These are phyloP conservation scores for Epinephelus cyanopodus DNA, from an alignment of 2,113 vertebrate species.

Conservation along the genomic window DNA sequence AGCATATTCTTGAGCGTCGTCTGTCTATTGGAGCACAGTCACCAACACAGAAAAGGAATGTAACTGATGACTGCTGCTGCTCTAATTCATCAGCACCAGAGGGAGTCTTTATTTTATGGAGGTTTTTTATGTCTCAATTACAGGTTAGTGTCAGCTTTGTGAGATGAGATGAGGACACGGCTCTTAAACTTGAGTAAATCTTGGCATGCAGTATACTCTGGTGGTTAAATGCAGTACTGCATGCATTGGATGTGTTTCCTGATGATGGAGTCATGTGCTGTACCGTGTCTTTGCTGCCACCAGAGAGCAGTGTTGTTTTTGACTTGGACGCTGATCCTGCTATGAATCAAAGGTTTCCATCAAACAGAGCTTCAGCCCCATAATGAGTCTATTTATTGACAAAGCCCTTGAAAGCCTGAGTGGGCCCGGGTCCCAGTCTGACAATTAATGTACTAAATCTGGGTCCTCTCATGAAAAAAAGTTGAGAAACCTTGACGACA, in stretches of 20 bases:
- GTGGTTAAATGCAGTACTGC: slow-evolving; percentile 50
- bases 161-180: slow-evolving; percentile 49
- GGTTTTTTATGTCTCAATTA: slow-evolving; percentile 51
- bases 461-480: not conserved
- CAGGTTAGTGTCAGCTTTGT: slow-evolving; percentile 39
- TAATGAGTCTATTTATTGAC: not conserved
- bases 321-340: not conserved
- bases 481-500: not conserved
- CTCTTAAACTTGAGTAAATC: slow-evolving; percentile 32
- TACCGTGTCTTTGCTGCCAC: slow-evolving; percentile 34
- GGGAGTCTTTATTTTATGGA: slow-evolving; percentile 45
- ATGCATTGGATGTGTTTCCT: not conserved
- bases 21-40: slow-evolving; percentile 7
- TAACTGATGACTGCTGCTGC: slow-evolving; percentile 11
- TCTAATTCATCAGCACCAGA: slow-evolving; percentile 31
- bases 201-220: slow-evolving; percentile 63
- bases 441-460: slow-evolving; percentile 3
- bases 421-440: slow-evolving; percentile 8
- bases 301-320: slow-evolving; percentile 54
- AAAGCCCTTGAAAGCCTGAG: not conserved
- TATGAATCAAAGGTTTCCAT: not conserved
- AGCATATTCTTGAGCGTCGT: not conserved
- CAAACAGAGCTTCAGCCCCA: slow-evolving; percentile 12
- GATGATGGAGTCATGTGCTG: not conserved
- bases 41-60: not conserved